Percentiles rank a stretch among this genome's conserved stretches.
Evolutionary conservation across 2,888 invertebrate genomes (phyloP).

Genomic region (Pachycephus smyrnensis): DNA sequence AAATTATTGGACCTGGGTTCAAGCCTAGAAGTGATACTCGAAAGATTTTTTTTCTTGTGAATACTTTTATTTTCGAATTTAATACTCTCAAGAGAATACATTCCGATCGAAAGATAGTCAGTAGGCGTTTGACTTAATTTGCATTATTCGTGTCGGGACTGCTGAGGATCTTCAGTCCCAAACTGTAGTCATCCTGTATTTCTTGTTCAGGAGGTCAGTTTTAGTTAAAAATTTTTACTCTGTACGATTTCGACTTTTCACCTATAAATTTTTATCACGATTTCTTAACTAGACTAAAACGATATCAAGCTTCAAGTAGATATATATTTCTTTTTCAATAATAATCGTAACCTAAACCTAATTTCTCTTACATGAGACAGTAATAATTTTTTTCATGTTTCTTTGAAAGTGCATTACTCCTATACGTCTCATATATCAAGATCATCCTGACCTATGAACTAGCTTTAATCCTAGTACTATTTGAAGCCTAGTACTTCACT

Average conservation of each 20-base stretch:
- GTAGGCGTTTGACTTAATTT: neutral
- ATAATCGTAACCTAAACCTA: neutral
- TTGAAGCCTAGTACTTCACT: constrained; percentile 17
- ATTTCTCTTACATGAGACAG: too few species aligned
- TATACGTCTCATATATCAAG: neutral
- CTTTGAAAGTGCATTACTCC: too few species aligned
- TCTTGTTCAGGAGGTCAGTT: neutral
- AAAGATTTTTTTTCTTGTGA: neutral
- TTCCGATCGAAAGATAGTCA: neutral
- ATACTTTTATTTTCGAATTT: neutral
- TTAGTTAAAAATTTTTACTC: neutral
- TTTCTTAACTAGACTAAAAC: too few species aligned
- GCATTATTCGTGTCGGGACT: neutral
- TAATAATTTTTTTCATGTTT: too few species aligned
- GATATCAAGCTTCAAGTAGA: too few species aligned
- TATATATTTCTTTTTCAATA: neutral
- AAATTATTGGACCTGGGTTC: neutral
- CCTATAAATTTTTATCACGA: neutral
- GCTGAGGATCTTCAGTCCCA: neutral
- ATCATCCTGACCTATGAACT: neutral
- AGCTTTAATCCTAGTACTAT: constrained; percentile 18
- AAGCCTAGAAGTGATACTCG: neutral
- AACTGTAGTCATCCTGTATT: neutral
- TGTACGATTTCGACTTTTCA: neutral
- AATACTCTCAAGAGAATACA: neutral